A percentile compares a stretch with the other conserved stretches of the same genome.
These are phyloP conservation scores for Xerus inauris DNA, from an alignment of 2,113 vertebrate genomes.

Conservation along the genomic window DNA sequence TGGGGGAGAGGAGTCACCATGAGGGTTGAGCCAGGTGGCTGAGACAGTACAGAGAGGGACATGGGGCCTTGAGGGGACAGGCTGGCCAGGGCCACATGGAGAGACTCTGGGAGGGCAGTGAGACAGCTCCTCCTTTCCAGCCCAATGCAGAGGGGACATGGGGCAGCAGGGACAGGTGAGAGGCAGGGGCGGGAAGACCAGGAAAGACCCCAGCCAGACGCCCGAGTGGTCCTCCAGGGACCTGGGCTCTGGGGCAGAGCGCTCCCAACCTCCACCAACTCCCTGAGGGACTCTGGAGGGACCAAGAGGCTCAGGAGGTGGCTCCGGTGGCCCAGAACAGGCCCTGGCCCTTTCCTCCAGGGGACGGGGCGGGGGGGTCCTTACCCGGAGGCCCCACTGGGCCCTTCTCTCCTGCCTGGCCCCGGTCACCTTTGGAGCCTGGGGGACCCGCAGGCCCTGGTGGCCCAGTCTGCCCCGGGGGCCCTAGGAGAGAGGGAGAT, in stretches of 20 bases:
- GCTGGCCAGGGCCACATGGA: background rate
- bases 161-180: background rate
- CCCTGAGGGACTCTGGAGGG: background rate
- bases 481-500: slow-evolving; percentile 76
- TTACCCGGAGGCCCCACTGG: slow-evolving; percentile 89
- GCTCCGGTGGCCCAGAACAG: background rate
- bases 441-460: slow-evolving; percentile 85
- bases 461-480: slow-evolving; percentile 86
- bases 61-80: background rate
- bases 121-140: background rate
- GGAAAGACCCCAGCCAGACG: accelerated
- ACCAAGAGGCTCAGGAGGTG: background rate
- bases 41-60: background rate
- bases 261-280: background rate
- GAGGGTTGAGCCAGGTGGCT: background rate
- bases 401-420: slow-evolving; percentile 87
- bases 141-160: no score
- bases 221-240: background rate
- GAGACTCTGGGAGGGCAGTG: background rate
- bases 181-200: accelerated
- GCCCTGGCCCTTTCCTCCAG: no score
- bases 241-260: background rate
- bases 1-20: slow-evolving; percentile 6
- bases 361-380: background rate
- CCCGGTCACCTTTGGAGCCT: slow-evolving; percentile 88